Evolutionary conservation across 1,140 invertebrate genomes (phyloP), one percentile per base, ranked within the genome.

Genomic region (Thaumatotibia leucotreta): DNA sequence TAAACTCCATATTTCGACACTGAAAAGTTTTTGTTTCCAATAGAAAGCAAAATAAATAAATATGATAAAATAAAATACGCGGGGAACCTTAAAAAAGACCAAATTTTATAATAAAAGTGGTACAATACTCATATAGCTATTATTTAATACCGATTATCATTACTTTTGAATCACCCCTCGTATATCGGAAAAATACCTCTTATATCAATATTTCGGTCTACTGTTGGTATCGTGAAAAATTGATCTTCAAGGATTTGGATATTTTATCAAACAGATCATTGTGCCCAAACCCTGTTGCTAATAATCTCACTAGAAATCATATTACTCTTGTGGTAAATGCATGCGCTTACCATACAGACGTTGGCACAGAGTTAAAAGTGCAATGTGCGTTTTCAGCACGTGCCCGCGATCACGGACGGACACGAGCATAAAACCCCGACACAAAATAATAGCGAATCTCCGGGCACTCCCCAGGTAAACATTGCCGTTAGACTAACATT

Each of bases 321-420:
- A 45, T 20, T 45, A 9, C 27, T 20, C 14, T 23, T 31, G 52
- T 49, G 39, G 35, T 66, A 52, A 65, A 27, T 70, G 58, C 45
- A 31, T 58, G 32, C 49, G 52, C 63, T 45, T 64, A 23, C 49
- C 33, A 17, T 58, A 32, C 11, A n/a, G 29, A 62, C 11, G 22
- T 62, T 54, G 20, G 58, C 24, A 31, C 8, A 50, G 10, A 24
- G 17, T 17, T 61, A 9, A 14, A 9, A 64, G 35, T 64, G 61
- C 8, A 35, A 17, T 70, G 32, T 63, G 61, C 33, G 24, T 45
- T 87, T 86, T 58, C 82, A 89, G 87, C 82, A 87, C 66, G 76
- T 89, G 20, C 84, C 87, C 8, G 87, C 87, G 5, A 89, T 89
- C 39, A 88, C 87, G 11, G 85, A 88, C 63, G 86, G 87, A 1